A percentile compares a stretch with the other conserved stretches of the same genome.
phyloP scores from a whole-genome alignment of 2,113 vertebrate genomes.

The Formicarius rufipectus region DNA sequence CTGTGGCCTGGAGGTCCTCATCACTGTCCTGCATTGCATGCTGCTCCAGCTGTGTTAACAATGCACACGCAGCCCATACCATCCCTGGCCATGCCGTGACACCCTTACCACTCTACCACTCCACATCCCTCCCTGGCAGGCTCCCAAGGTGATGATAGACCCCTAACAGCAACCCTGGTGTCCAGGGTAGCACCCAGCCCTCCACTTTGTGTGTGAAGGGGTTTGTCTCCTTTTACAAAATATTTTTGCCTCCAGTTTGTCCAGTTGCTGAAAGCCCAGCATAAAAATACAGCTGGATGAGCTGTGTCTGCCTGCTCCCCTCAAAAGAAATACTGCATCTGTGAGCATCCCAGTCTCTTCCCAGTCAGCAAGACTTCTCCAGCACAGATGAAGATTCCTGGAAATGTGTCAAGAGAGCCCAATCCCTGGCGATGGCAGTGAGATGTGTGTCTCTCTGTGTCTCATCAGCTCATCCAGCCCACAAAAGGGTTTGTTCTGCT shows the following conservation, averaged over 20 bases:
- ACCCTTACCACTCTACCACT: fast-evolving
- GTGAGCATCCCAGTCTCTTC: not conserved
- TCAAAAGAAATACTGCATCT: fast-evolving
- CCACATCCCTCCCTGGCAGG: not conserved
- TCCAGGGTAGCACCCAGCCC: too few relatives aligned
- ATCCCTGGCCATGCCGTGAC: not conserved
- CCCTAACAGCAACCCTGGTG: not conserved
- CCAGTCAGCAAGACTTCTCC: fast-evolving
- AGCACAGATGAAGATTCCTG: not conserved
- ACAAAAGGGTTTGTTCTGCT: not conserved
- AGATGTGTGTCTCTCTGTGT: not conserved
- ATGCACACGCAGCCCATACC: fast-evolving
- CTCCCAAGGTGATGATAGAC: not conserved
- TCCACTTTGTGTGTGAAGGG: not conserved
- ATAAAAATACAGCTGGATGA: not conserved
- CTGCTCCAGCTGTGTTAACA: not conserved
- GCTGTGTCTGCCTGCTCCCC: not conserved
- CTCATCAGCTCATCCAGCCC: fast-evolving
- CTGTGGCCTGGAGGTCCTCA: not conserved
- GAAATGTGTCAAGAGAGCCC: not conserved
- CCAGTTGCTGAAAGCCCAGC: not conserved
- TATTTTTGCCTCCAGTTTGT: not conserved
- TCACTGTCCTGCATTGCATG: not conserved
- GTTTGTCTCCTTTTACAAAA: not conserved
- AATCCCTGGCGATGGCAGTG: fast-evolving